These are phyloP conservation scores for Discoglossus pictus DNA, from an alignment of 2,797 vertebrate species.

Conservation along the genomic window DNA sequence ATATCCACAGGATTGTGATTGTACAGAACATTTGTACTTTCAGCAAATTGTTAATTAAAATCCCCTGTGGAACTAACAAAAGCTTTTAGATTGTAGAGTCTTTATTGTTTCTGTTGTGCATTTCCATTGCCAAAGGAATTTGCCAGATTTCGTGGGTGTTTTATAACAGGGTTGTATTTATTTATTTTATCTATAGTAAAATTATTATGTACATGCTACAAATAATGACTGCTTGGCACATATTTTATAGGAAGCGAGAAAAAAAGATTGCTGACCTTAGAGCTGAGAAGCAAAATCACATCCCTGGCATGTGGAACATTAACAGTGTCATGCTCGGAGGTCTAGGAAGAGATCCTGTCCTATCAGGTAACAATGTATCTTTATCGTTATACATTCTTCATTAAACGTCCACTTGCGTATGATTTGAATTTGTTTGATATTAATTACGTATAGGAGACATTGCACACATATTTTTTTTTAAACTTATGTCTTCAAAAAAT, in stretches of 20 bases:
- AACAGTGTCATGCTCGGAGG: constrained; percentile 58
- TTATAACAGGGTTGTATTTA: constrained; percentile 12
- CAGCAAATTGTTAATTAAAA: constrained; percentile 32
- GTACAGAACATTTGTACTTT: constrained; percentile 42
- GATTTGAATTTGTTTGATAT: no score
- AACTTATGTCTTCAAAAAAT: no score
- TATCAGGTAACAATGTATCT: constrained; percentile 50
- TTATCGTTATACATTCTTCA: no score
- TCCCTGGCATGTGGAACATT: constrained; percentile 68
- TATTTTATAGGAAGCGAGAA: constrained; percentile 47
- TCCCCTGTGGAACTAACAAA: constrained; percentile 18
- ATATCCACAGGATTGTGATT: constrained; percentile 36
- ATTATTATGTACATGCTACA: constrained; percentile 19
- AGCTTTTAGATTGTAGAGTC: constrained; percentile 40
- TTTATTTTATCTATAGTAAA: constrained; percentile 37
- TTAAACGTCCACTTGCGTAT: no score
- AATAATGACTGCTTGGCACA: constrained; percentile 16
- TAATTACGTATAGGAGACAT: no score
- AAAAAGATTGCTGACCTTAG: constrained; percentile 55
- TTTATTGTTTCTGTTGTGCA: constrained; percentile 25
- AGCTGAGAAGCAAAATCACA: constrained; percentile 56
- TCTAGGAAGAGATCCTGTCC: constrained; percentile 52
- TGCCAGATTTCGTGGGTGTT: constrained; percentile 29
- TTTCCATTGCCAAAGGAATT: constrained; percentile 32
- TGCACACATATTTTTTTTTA: no score